A percentile compares a stretch with the other conserved stretches of the same genome.
phyloP scores from a whole-genome alignment of 2,888 invertebrate species.

The Odiellus spinosus region DNA sequence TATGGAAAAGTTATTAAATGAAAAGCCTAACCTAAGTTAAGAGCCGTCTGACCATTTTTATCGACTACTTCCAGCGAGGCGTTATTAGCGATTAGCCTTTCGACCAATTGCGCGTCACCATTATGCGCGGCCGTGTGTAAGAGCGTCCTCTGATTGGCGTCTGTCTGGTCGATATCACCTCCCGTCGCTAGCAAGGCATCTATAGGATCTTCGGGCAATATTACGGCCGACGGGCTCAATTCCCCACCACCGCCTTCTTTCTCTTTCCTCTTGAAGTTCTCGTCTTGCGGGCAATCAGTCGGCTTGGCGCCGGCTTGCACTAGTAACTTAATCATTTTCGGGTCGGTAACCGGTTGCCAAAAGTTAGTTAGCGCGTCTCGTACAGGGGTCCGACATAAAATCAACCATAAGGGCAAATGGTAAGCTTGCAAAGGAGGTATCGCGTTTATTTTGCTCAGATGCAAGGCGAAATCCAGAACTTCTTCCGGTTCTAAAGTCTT shows the following conservation, averaged over 20 bases:
- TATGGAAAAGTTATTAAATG: no score
- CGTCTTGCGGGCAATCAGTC: slow-evolving; percentile 1
- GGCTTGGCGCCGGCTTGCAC: slow-evolving; percentile 52
- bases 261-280: slow-evolving; percentile 24
- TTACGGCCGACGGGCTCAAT: slow-evolving; percentile 7
- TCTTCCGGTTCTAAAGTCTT: slow-evolving; percentile 29
- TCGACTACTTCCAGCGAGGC: slow-evolving; percentile 47
- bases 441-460: slow-evolving; percentile 30
- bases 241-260: slow-evolving; percentile 28
- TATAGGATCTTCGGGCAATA: slow-evolving; percentile 11
- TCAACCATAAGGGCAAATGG: slow-evolving; percentile 57
- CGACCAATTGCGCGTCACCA: slow-evolving; percentile 51
- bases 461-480: slow-evolving; percentile 37
- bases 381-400: slow-evolving; percentile 44
- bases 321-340: slow-evolving; percentile 36
- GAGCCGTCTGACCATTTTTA: slow-evolving; percentile 60
- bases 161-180: slow-evolving; percentile 38
- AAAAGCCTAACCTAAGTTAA: slow-evolving; percentile 46
- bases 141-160: slow-evolving; percentile 47
- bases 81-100: slow-evolving; percentile 43
- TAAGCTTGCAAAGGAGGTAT: slow-evolving; percentile 30
- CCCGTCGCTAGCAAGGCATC: slow-evolving; percentile 22
- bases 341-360: slow-evolving; percentile 15
- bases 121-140: slow-evolving; percentile 59
- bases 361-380: slow-evolving; percentile 17